Base-by-base conservation (phyloP, 2,113 vertebrate genomes). In the Callithrix jacchus region DNA sequence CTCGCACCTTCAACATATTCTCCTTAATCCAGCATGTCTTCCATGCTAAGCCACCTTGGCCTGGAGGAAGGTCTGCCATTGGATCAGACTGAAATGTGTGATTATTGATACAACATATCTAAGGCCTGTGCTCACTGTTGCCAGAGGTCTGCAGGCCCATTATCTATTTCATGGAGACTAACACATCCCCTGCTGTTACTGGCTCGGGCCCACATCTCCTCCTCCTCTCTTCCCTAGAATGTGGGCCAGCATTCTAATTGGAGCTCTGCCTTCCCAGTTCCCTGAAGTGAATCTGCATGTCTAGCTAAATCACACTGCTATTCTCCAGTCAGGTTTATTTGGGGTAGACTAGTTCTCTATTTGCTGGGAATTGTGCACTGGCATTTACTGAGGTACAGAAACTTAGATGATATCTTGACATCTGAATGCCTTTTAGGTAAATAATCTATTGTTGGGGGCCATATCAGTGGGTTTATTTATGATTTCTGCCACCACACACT, bases 321-420 rank as follows among this genome's bases (percentile, higher is more conserved):
- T n/a, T 89, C 32, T 79, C 37, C 37, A 54, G 27, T 89, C 68
- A 12, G 61, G 27, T 93, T 89, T 91, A 86, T 89, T 84, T 80
- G 61, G 35, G 56, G 42, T 56, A 89, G 32, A 52, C 40, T 79
- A 37, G 7, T 84, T 96, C 71, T 80, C 71, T 6, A 3, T 49
- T 56, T 71, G 14, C 77, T 66, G 20, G 20, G n/a, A 77, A 87
- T 64, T 93, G 25, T 40, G 4, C 71, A 3, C 54, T 90, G 76
- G 68, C 37, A 27, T 84, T 76, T 27, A 76, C 42, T 35, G 21
- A 79, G 56, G n/a, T 77, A 81, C 68, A 81, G 56, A 83, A 94
- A 81, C 88, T n/a, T n/a, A 42, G 20, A 37, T 94, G 95, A 79
- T 86, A 95, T 18, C 58, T 89, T 82, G 94, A 95, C 66, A 74